Evolutionary conservation across 2,797 vertebrate genomes (phyloP).

Genomic region (Percopsis omiscomaycus): DNA sequence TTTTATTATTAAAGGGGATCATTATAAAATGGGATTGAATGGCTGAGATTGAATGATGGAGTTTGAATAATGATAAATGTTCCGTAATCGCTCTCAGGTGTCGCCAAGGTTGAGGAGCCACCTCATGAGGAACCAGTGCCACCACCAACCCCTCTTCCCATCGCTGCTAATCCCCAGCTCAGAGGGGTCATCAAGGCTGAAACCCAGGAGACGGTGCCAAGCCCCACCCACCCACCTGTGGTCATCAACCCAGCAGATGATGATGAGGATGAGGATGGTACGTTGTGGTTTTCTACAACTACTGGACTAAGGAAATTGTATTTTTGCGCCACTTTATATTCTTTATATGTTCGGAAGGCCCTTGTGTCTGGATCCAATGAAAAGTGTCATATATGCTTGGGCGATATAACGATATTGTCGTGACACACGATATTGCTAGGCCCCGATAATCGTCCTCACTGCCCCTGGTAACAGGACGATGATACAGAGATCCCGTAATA

Average conservation of each 20-base stretch:
- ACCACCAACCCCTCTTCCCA: constrained; percentile 72
- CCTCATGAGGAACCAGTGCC: constrained; percentile 72
- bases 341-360: no score
- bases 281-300: constrained; percentile 2
- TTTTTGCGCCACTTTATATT: no score
- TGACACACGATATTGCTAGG: no score
- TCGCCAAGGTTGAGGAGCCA: constrained; percentile 49
- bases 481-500: no score
- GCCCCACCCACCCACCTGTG: constrained; percentile 94
- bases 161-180: constrained; percentile 85
- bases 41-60: background rate
- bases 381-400: no score
- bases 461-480: no score
- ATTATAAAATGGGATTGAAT: no score
- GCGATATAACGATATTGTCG: no score
- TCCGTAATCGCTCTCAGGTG: constrained; percentile 34
- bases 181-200: constrained; percentile 90
- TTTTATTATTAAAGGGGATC: no score
- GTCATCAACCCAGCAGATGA: constrained; percentile 96
- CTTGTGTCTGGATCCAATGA: no score
- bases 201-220: constrained; percentile 89
- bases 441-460: no score
- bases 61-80: background rate
- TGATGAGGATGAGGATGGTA: constrained; percentile 93
- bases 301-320: no score